phyloP scores from a whole-genome alignment of 2,888 invertebrate genomes.

The Pyrrhia umbra region DNA sequence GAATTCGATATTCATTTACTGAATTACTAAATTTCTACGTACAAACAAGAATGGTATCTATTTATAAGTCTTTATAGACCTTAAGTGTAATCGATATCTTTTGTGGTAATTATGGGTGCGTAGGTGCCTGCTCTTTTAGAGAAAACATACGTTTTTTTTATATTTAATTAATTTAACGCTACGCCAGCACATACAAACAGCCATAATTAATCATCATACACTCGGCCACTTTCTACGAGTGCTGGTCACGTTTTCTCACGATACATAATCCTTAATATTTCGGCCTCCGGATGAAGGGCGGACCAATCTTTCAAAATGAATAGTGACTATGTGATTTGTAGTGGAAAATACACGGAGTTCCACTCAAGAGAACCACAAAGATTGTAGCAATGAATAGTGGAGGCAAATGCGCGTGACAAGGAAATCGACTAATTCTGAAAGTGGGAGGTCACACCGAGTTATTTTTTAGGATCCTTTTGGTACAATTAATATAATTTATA shows the following conservation, averaged over 20 bases:
- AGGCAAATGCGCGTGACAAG: not conserved
- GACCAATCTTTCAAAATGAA: constrained; percentile 20
- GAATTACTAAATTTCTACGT: not conserved
- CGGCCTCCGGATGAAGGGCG: constrained; percentile 16
- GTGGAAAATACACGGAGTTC: constrained; percentile 23
- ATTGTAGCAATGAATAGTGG: not conserved
- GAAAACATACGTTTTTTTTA: constrained; percentile 2
- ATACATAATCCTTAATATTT: constrained; percentile 38
- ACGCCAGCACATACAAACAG: not conserved
- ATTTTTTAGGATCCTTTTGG: not conserved
- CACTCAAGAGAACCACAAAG: constrained; percentile 8
- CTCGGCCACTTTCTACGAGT: constrained; percentile 18
- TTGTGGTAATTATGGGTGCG: too few species aligned
- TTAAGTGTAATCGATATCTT: too few species aligned
- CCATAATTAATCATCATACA: constrained; percentile 27
- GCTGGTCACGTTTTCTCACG: constrained; percentile 25
- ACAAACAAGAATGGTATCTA: too few species aligned
- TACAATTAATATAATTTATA: not conserved
- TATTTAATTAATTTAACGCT: constrained; percentile 16
- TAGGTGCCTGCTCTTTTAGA: not conserved
- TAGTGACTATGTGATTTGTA: constrained; percentile 7
- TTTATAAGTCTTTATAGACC: too few species aligned
- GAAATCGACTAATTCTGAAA: not conserved
- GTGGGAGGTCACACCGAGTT: not conserved
- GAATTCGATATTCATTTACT: not conserved